A percentile compares a stretch with the other conserved stretches of the same genome.
phyloP scores from a whole-genome alignment of 2,113 vertebrate species.

The Struthidea cinerea region DNA sequence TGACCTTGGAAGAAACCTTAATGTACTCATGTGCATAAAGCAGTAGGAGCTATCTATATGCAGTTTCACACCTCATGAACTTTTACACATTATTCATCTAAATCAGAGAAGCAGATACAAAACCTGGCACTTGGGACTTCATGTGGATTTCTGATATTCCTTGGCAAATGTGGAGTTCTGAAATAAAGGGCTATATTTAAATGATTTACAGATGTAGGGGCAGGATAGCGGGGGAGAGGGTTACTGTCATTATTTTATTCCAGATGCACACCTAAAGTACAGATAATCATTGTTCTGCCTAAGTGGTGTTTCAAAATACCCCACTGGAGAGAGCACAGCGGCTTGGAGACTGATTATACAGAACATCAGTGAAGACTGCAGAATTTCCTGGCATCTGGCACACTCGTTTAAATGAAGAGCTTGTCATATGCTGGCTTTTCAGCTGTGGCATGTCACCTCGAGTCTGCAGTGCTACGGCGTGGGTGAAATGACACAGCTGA shows the following conservation, averaged over 20 bases:
- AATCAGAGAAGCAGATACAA: slow-evolving; percentile 45
- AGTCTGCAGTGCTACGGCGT: neutral
- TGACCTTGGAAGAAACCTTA: slow-evolving; percentile 58
- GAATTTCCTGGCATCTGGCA: slow-evolving; percentile 54
- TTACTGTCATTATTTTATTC: neutral
- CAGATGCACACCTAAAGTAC: neutral
- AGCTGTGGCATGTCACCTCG: neutral
- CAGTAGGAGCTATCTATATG: slow-evolving; percentile 47
- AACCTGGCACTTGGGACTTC: slow-evolving; percentile 41
- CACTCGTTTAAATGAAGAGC: neutral
- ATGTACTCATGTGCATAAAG: slow-evolving; percentile 45
- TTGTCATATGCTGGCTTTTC: slow-evolving; percentile 26
- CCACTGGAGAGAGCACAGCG: neutral
- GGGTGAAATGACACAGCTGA: neutral
- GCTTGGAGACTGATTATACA: slow-evolving; percentile 5
- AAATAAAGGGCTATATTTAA: slow-evolving; percentile 21
- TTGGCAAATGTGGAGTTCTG: neutral
- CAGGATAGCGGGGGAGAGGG: neutral
- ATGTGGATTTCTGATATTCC: slow-evolving; percentile 13
- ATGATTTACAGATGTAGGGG: neutral
- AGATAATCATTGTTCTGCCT: slow-evolving; percentile 1
- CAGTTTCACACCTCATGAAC: slow-evolving; percentile 66
- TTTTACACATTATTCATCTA: slow-evolving; percentile 59
- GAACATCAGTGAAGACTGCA: neutral
- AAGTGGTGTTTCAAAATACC: neutral